phyloP scores from a whole-genome alignment of 2,113 vertebrate genomes.

The Hypocryptadius cinnamomeus region DNA sequence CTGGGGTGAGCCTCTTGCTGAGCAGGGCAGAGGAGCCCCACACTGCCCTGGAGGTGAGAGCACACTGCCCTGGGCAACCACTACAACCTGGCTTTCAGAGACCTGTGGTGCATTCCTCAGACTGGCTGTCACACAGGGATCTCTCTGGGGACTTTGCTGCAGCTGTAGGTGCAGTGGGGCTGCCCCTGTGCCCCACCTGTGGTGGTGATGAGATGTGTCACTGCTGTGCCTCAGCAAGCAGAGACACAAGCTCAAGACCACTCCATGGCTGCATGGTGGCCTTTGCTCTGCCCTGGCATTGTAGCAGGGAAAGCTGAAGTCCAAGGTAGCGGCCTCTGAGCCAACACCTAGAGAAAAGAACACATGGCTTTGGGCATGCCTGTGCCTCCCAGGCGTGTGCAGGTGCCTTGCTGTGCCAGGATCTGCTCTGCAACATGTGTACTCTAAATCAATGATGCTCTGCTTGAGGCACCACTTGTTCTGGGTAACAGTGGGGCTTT shows the following conservation, averaged over 20 bases:
- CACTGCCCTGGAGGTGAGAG: accelerated
- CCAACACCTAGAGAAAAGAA: not conserved
- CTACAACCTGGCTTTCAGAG: no score
- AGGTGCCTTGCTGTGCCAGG: not conserved
- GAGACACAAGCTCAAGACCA: not conserved
- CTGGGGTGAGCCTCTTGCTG: not conserved
- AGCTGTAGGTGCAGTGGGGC: not conserved
- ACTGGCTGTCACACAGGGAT: not conserved
- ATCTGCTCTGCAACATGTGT: not conserved
- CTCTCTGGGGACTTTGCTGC: not conserved
- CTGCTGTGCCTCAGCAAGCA: not conserved
- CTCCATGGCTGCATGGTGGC: not conserved
- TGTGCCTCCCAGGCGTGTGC: accelerated
- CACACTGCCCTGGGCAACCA: accelerated
- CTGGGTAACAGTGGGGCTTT: not conserved
- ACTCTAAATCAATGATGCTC: not conserved
- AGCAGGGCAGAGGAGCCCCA: not conserved
- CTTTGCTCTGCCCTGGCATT: accelerated
- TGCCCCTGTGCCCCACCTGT: accelerated
- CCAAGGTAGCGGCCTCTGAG: not conserved
- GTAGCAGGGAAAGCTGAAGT: not conserved
- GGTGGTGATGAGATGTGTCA: not conserved
- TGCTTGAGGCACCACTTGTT: not conserved
- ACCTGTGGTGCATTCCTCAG: not conserved
- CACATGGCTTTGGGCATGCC: not conserved